Evolutionary conservation across 2,113 vertebrate genomes (phyloP), one percentile per base, ranked within the genome.

Genomic region (Megalops atlanticus): DNA sequence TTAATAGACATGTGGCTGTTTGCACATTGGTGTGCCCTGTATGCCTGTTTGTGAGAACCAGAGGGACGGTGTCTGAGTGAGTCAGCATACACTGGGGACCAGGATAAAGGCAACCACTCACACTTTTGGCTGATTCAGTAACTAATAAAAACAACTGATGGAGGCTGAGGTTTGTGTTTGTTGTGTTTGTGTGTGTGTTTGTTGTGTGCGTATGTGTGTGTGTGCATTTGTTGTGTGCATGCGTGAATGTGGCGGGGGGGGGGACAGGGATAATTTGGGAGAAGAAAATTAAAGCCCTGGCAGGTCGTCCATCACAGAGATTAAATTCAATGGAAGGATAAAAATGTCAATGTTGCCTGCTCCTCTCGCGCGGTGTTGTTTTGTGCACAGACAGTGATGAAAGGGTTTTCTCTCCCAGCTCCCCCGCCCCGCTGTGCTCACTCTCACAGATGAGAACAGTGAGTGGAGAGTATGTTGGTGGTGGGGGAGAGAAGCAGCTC

Each of bases 251-350:
- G n/a, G n/a, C n/a, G n/a, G n/a, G n/a, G 81, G 85, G 87, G 86
- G 84, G 88, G 92, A 89, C 85, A 72, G 89, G 90, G 91, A 93
- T 95, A 95, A 96, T 95, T 95, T 90, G 92, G 92, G 93, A 90
- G 93, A 92, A 94, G 94, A 95, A 95, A 95, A 96, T 91, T 93
- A 95, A 95, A 96, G 94, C 91, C 83, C 89, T 95, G 94, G 91
- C 93, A 94, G 92, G 86, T 90, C 89, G 80, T 94, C 94, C 92
- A 92, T 95, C 94, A 94, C 93, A 87, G 93, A 91, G 93, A 93
- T 94, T 86, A 84, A 95, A 93, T 93, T 92, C 92, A 93, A 94
- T 93, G 86, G 93, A 94, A 94, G 92, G 92, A 95, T 94, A 93
- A 93, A 95, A 95, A 94, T 91, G 93, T 94, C 93, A 94, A 90